Evolutionary conservation across 2,888 invertebrate genomes (phyloP).

Genomic region (Abscondita cerata): DNA sequence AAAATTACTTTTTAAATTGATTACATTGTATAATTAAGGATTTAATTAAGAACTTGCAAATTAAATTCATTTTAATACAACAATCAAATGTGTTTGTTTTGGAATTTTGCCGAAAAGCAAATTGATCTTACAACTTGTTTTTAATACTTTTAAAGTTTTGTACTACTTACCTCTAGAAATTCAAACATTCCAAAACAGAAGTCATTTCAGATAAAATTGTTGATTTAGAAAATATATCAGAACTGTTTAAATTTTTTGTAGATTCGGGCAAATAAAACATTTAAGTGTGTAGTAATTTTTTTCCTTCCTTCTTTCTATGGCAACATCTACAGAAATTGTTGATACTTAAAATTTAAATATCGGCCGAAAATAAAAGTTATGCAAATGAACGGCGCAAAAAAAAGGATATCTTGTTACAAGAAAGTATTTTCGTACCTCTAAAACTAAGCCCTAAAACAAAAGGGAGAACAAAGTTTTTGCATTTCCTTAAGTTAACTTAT

Average conservation of each 20-base stretch:
- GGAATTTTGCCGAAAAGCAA: not conserved
- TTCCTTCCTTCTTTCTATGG: not conserved
- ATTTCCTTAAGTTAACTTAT: conserved; percentile 31
- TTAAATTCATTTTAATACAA: not conserved
- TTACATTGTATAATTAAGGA: not conserved
- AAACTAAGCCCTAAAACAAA: conserved; percentile 6
- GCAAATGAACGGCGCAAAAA: conserved; percentile 8
- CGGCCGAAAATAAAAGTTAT: conserved; percentile 2
- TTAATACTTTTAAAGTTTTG: no score
- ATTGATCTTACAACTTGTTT: no score
- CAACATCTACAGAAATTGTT: no score
- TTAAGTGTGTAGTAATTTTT: conserved; percentile 9
- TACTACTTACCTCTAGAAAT: no score
- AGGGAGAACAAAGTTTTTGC: conserved; percentile 19
- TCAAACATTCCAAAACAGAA: not conserved
- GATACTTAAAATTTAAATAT: not conserved
- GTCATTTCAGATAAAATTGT: not conserved
- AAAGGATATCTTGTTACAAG: conserved; percentile 11
- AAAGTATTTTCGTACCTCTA: conserved; percentile 9
- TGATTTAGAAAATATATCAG: conserved; percentile 13
- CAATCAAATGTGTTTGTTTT: not conserved
- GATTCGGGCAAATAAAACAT: conserved; percentile 15
- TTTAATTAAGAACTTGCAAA: not conserved
- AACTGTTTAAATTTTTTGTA: conserved; percentile 19
- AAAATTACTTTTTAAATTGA: not conserved